Conservation (phyloP, 2,797 vertebrate genomes). For the Neostethus bicornis region DNA sequence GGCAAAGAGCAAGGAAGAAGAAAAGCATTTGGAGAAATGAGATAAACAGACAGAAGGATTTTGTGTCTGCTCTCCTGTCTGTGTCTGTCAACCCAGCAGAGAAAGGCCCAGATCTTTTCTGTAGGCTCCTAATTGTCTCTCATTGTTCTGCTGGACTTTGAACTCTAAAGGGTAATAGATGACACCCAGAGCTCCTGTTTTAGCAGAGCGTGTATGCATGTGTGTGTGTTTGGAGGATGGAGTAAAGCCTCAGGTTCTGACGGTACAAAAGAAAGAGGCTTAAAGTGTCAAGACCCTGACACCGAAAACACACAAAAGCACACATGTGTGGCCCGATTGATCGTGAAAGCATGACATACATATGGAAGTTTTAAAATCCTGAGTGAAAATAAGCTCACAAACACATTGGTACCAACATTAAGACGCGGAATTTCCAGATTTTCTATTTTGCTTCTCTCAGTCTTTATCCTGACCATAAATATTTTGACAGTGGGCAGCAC, state of each 20-base stretch:
- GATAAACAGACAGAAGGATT: slow-evolving; percentile 14
- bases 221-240: slow-evolving; percentile 24
- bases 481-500: no score
- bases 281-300: slow-evolving; percentile 62
- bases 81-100: slow-evolving; percentile 50
- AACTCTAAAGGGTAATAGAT: slow-evolving; percentile 64
- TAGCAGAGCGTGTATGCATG: slow-evolving; percentile 28
- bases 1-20: slow-evolving; percentile 6
- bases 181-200: slow-evolving; percentile 63
- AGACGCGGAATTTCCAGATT: slow-evolving; percentile 30
- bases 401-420: slow-evolving; percentile 6
- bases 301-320: slow-evolving; percentile 63
- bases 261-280: slow-evolving; percentile 58
- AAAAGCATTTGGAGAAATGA: slow-evolving; percentile 12
- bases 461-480: not conserved
- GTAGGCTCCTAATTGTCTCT: slow-evolving; percentile 78
- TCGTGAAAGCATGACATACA: slow-evolving; percentile 21
- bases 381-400: slow-evolving; percentile 18
- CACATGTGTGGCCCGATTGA: slow-evolving; percentile 65
- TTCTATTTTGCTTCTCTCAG: not conserved
- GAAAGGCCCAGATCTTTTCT: slow-evolving; percentile 67
- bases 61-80: slow-evolving; percentile 13
- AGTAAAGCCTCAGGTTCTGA: slow-evolving; percentile 44
- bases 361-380: slow-evolving; percentile 2
- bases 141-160: slow-evolving; percentile 81